These are phyloP conservation scores for Botrylloides violaceus DNA, from an alignment of 23 tunicate genomes.

Conservation along the genomic window DNA sequence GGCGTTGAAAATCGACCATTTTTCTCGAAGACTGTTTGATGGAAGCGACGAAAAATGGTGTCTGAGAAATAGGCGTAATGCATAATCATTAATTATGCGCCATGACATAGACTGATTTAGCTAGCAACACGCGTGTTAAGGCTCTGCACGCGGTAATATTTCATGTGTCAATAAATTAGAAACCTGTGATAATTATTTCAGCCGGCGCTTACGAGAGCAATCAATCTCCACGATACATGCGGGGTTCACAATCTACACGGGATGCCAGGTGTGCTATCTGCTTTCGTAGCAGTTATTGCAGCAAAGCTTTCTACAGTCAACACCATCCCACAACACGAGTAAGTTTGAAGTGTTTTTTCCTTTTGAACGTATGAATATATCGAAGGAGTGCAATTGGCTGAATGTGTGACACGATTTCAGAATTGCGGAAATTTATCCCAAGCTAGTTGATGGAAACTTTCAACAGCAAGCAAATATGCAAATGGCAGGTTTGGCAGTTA, in stretches of 20 bases:
- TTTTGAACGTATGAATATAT: no score
- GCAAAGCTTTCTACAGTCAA: conserved; percentile 34
- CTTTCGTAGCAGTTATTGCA: conserved; percentile 48
- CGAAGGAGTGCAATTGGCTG: no score
- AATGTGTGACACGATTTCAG: background rate
- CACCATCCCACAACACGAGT: conserved; percentile 43
- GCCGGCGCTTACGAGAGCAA: conserved; percentile 47
- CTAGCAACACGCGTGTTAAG: no score
- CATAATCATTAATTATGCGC: no score
- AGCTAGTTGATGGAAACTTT: conserved; percentile 10
- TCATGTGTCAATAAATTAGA: no score
- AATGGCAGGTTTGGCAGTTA: conserved; percentile 68
- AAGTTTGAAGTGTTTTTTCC: no score
- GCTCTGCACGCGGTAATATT: no score
- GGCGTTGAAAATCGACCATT: no score
- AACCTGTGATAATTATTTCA: conserved; percentile 9
- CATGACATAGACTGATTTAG: no score
- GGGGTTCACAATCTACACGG: conserved; percentile 98
- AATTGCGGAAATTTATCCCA: conserved; percentile 13
- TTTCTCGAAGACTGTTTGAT: no score
- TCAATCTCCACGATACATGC: conserved; percentile 90
- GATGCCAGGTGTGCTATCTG: conserved; percentile 93
- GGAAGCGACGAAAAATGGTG: no score
- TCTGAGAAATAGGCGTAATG: no score
- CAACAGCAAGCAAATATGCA: conserved; percentile 76